Conservation (phyloP, 2,888 invertebrate species). For the Leptopilina drosophilae region DNA sequence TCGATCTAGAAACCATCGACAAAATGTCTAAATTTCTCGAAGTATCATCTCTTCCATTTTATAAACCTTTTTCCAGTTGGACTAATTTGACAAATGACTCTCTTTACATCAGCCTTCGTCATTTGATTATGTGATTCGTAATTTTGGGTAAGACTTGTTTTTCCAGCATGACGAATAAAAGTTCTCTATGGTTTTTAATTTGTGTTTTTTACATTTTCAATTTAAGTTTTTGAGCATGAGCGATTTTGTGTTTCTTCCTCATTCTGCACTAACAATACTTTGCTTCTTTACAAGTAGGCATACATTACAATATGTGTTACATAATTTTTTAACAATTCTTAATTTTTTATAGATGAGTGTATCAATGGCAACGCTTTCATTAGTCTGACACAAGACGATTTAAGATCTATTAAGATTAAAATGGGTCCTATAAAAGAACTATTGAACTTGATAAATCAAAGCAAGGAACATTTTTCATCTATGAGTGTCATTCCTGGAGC, state of each 20-base stretch:
- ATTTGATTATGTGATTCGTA: conserved; percentile 39
- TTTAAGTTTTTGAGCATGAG: too few relatives aligned
- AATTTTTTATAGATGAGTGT: conserved; percentile 24
- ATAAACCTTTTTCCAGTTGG: conserved; percentile 47
- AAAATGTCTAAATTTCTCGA: not conserved
- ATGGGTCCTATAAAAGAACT: not conserved
- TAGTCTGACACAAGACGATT: conserved; percentile 29
- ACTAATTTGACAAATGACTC: conserved; percentile 17
- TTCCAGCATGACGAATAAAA: too few relatives aligned
- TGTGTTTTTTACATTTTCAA: too few relatives aligned
- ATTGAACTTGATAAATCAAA: not conserved
- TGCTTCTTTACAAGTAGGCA: too few relatives aligned
- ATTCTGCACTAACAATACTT: too few relatives aligned
- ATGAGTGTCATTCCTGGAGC: too few relatives aligned
- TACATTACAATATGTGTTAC: too few relatives aligned
- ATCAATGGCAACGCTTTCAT: conserved; percentile 12
- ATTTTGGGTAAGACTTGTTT: not conserved
- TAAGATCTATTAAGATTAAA: conserved; percentile 24
- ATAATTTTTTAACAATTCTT: too few relatives aligned
- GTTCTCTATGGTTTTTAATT: too few relatives aligned
- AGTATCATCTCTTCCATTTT: not conserved
- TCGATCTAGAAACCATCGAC: conserved; percentile 28
- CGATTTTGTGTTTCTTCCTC: too few relatives aligned
- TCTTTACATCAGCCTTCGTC: conserved; percentile 46
- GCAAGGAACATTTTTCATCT: not conserved